Evolutionary conservation across 2,113 vertebrate genomes (phyloP).

Genomic region (Corythornis vintsioides): DNA sequence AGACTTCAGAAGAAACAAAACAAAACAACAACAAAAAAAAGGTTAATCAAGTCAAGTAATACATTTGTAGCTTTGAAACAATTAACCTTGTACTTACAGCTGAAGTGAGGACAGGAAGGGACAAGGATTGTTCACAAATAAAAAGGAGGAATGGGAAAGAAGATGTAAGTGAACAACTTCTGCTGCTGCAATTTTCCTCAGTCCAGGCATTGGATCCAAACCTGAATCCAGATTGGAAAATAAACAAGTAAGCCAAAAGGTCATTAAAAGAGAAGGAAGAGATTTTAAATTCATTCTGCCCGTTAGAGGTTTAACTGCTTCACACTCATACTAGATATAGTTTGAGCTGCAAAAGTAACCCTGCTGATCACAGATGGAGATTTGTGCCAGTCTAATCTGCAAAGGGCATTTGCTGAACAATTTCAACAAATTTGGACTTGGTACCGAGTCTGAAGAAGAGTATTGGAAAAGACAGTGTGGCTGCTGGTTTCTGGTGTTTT

Average conservation of each 20-base stretch:
- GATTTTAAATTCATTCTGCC: neutral
- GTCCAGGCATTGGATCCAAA: neutral
- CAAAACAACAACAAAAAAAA: too few relatives aligned
- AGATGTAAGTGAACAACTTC: neutral
- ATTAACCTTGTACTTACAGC: neutral
- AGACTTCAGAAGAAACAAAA: neutral
- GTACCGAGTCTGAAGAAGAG: neutral
- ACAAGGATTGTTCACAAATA: neutral
- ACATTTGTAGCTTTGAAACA: neutral
- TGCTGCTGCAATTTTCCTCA: neutral
- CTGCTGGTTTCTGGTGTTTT: neutral
- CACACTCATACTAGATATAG: neutral
- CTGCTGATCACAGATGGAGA: neutral
- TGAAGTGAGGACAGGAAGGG: neutral
- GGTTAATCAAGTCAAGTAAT: neutral
- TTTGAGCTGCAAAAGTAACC: neutral
- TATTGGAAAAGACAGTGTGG: neutral
- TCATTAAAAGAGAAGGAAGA: constrained; percentile 14
- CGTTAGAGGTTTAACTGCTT: neutral
- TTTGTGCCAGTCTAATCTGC: neutral
- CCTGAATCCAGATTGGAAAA: constrained; percentile 3
- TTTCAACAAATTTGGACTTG: neutral
- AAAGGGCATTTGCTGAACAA: neutral
- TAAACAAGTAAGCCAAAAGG: neutral
- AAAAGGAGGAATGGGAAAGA: neutral